Base-by-base conservation (phyloP, 2,113 vertebrate genomes). In the Mellivora capensis region DNA sequence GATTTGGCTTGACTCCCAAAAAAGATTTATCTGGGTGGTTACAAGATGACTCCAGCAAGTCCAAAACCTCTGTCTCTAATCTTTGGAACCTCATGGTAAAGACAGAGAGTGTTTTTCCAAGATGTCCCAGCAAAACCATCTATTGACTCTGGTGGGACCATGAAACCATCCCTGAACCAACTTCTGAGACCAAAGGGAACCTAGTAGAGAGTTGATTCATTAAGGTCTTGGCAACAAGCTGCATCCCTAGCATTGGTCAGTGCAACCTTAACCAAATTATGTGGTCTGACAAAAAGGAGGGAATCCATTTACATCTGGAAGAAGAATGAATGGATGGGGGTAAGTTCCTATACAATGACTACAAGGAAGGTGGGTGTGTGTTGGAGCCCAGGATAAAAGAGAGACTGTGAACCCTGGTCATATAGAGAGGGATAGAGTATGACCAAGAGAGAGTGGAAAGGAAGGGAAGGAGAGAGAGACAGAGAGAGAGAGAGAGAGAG, bases 231-330 rank as follows among this genome's bases (percentile, higher is more conserved):
- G 18, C 11, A 39, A 72, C 7, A 11, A 20, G 64, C 29, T 54
- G 13, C 15, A 57, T 39, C 17, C 3, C 0, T 7, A 23, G 29
- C 1, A 1, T 67, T 77, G 49, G 47, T 67, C 21, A 18, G 0
- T 1, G 20, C 15, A 47, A 62, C 31, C 17, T 74, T 93, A 29
- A 74, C 21, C 12, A 21, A 90, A 54, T 80, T 71, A 1, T 15
- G 34, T 14, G 18, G 42, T 37, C 42, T 64, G 69, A 86, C 31
- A 29, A 52, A n/a, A 14, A 82, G 49, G 47, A 17, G 27, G 47
- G 2, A 54, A 6, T 10, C 52, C n/a, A 9, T 17, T 39, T 54
- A 49, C 23, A 37, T 9, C 18, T 49, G 27, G 20, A 89, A 11
- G 77, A 82, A 62, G 52, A 64, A 21, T 25, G n/a, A 8, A 3